Percentiles rank a stretch among this genome's conserved stretches.
Conservation (phyloP, 2,888 invertebrate species). For the Chorisops tibialis region DNA sequence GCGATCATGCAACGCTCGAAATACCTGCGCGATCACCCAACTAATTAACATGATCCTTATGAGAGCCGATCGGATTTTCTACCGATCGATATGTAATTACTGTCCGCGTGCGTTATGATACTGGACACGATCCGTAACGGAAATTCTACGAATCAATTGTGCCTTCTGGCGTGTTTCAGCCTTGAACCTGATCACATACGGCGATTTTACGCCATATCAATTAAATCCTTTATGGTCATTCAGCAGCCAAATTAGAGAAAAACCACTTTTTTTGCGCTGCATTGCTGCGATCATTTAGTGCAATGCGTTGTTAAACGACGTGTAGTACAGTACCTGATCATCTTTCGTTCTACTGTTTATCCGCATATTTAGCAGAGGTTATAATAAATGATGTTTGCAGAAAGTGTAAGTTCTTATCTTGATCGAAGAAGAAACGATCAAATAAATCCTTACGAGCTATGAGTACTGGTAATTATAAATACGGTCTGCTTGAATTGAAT, state of each 20-base stretch:
- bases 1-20: background rate
- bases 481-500: too few relatives aligned
- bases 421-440: background rate
- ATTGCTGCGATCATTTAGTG: conserved; percentile 9
- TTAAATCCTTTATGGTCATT: conserved; percentile 23
- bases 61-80: background rate
- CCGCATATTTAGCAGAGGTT: too few relatives aligned
- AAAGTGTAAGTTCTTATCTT: conserved; percentile 24
- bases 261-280: conserved; percentile 15
- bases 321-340: conserved; percentile 24
- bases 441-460: too few relatives aligned
- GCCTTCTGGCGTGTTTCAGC: conserved; percentile 7
- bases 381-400: background rate
- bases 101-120: conserved; percentile 12
- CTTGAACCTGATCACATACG: conserved; percentile 18
- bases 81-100: background rate
- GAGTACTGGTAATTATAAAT: too few relatives aligned
- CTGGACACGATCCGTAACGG: background rate
- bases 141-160: conserved; percentile 7
- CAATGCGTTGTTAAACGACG: conserved; percentile 19
- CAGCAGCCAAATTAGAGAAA: conserved; percentile 20
- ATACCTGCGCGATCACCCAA: background rate
- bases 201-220: conserved; percentile 4
- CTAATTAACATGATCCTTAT: background rate
- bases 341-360: background rate